Conservation (phyloP, 2,797 vertebrate species). For the Darevskia mixta region DNA sequence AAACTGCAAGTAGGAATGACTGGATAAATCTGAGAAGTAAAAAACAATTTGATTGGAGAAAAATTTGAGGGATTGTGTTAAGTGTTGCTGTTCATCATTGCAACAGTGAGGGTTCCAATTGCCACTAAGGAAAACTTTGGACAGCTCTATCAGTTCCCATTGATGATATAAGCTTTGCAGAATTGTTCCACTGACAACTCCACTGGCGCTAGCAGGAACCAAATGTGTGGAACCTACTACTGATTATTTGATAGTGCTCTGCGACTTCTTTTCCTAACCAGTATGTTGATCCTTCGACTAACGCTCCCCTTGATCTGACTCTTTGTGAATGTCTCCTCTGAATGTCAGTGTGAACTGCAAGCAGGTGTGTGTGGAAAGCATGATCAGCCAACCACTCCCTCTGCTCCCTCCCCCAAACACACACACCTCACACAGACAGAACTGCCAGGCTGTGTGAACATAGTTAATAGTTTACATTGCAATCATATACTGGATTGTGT, state of each 20-base stretch:
- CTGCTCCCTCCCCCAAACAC: no score
- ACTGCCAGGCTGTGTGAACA: not conserved
- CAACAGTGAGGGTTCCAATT: no score
- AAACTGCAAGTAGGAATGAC: not conserved
- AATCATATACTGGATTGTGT: not conserved
- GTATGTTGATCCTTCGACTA: not conserved
- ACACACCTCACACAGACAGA: no score
- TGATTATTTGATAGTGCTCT: not conserved
- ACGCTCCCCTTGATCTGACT: not conserved
- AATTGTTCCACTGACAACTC: no score
- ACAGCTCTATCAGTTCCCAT: no score
- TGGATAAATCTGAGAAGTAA: not conserved
- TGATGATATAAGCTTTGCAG: no score
- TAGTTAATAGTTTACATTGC: not conserved
- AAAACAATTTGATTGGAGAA: not conserved
- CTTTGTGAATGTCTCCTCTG: no score
- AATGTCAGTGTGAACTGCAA: no score
- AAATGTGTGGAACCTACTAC: no score
- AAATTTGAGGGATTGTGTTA: not conserved
- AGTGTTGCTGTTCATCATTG: not conserved
- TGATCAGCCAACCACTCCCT: not conserved
- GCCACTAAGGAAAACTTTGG: no score
- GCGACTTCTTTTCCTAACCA: not conserved
- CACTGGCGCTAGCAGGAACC: no score
- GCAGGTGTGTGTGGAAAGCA: not conserved